A percentile compares a stretch with the other conserved stretches of the same genome.
phyloP scores from a whole-genome alignment of 2,797 vertebrate genomes.

The Hydrocynus forskahlii region DNA sequence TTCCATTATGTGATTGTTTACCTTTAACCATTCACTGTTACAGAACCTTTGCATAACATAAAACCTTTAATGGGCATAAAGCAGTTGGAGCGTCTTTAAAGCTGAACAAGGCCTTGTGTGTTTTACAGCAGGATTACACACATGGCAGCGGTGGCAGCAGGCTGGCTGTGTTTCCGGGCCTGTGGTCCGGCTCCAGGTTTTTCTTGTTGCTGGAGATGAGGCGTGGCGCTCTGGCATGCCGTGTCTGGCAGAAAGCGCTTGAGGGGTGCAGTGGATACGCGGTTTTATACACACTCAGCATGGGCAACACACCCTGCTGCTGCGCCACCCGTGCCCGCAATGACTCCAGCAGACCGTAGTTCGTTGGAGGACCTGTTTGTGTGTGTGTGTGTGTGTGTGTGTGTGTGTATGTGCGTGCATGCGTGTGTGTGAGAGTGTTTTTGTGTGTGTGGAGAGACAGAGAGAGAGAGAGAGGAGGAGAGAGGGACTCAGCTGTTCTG shows the following conservation, averaged over 20 bases:
- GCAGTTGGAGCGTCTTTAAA: too few relatives aligned
- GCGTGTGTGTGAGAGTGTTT: constrained; percentile 54
- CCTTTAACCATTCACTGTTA: too few relatives aligned
- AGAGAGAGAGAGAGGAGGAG: background rate
- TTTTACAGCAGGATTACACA: constrained; percentile 20
- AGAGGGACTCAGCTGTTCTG: constrained; percentile 55
- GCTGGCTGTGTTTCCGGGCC: constrained; percentile 52
- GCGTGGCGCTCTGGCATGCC: constrained; percentile 59
- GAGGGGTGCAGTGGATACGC: constrained; percentile 69
- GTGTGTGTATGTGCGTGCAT: constrained; percentile 24
- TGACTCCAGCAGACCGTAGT: constrained; percentile 70
- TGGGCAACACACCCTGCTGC: constrained; percentile 48
- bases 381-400: constrained; percentile 36
- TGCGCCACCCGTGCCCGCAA: constrained; percentile 63
- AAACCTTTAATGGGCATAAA: too few relatives aligned
- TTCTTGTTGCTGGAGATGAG: constrained; percentile 64
- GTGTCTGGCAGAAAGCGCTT: constrained; percentile 61
- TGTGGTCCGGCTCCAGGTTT: constrained; percentile 67
- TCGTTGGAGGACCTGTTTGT: constrained; percentile 77
- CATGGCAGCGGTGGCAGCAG: constrained; percentile 45
- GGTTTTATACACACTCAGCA: constrained; percentile 69
- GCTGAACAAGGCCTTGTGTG: background rate
- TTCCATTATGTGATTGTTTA: too few relatives aligned
- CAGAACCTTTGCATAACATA: too few relatives aligned
- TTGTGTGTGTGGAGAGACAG: constrained; percentile 14